Conservation (phyloP, 2,797 vertebrate species). For the Gambelia wislizenii region DNA sequence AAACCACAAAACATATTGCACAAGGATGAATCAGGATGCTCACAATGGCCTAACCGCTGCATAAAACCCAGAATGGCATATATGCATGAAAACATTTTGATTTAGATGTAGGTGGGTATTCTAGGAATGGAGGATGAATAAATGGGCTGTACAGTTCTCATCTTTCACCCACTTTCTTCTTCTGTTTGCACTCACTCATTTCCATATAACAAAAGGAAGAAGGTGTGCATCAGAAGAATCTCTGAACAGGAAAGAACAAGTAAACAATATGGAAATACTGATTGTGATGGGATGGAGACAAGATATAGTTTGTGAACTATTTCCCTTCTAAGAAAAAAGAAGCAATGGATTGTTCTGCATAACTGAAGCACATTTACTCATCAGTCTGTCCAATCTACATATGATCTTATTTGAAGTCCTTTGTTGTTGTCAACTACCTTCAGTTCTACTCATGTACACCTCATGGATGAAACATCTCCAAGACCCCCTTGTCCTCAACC, state of each 20-base stretch:
- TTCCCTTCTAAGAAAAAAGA: neutral
- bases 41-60: neutral
- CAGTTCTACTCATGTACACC: too few species aligned
- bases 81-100: neutral
- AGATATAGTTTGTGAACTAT: neutral
- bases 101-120: neutral
- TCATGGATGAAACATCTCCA: too few species aligned
- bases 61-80: rapidly evolving
- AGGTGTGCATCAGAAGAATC: neutral
- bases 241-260: neutral
- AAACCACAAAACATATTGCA: slow-evolving; percentile 38
- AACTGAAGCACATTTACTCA: neutral
- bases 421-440: too few species aligned
- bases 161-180: too few species aligned
- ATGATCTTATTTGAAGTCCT: neutral
- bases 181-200: too few species aligned
- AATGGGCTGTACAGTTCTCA: neutral
- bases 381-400: neutral
- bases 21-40: slow-evolving; percentile 51
- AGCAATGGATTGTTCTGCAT: neutral
- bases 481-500: too few species aligned
- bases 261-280: neutral
- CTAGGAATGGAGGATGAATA: neutral
- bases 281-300: neutral
- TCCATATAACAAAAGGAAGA: neutral